Evolutionary conservation across 2,888 invertebrate species (phyloP).

Genomic region (Baronia brevicornis): DNA sequence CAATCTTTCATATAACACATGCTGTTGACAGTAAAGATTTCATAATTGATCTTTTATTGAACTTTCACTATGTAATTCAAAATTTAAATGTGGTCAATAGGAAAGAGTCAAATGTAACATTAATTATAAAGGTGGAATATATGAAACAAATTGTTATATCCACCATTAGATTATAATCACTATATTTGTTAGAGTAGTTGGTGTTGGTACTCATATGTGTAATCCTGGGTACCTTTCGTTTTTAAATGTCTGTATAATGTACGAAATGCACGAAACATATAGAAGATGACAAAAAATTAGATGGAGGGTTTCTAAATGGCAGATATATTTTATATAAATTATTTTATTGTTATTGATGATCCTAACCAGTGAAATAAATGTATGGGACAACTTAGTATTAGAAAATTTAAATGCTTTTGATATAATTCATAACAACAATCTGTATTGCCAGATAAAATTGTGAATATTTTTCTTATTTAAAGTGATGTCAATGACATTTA

Average conservation of each 20-base stretch:
- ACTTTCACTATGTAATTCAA: slow-evolving; percentile 10
- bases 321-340: slow-evolving; percentile 67
- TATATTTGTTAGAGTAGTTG: slow-evolving; percentile 74
- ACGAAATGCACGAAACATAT: slow-evolving; percentile 92
- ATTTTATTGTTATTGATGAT: slow-evolving; percentile 64
- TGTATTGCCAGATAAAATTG: slow-evolving; percentile 76
- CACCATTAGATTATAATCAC: slow-evolving; percentile 66
- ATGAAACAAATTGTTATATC: slow-evolving; percentile 39
- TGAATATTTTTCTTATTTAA: slow-evolving; percentile 72
- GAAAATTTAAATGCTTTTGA: slow-evolving; percentile 65
- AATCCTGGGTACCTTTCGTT: slow-evolving; percentile 73
- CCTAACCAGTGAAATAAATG: slow-evolving; percentile 63
- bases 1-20: not conserved
- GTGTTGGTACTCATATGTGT: slow-evolving; percentile 71
- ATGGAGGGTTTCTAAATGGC: slow-evolving; percentile 45
- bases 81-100: slow-evolving; percentile 35
- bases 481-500: slow-evolving; percentile 70
- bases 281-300: slow-evolving; percentile 80
- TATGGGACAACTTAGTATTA: slow-evolving; percentile 67
- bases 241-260: slow-evolving; percentile 84
- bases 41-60: not conserved
- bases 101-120: slow-evolving; percentile 40
- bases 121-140: slow-evolving; percentile 42
- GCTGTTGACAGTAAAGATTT: slow-evolving; percentile 6
- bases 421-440: slow-evolving; percentile 65